These are phyloP conservation scores for Sander vitreus DNA, from an alignment of 2,113 vertebrate species.

Conservation along the genomic window DNA sequence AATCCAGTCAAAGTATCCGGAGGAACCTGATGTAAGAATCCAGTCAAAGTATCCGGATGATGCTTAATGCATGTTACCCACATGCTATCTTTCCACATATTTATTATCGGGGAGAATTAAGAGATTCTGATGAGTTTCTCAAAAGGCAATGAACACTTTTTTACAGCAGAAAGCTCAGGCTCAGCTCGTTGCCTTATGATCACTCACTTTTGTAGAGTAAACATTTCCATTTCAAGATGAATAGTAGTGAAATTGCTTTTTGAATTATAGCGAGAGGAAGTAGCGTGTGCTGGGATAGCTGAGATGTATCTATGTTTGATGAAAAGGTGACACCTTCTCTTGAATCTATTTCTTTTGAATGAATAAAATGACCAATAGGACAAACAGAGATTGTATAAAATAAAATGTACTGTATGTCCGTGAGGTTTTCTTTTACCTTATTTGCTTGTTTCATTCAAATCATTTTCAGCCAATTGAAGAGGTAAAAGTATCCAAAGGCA, in stretches of 20 bases:
- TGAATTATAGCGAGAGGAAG: not conserved
- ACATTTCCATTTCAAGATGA: not conserved
- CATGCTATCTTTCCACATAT: not conserved
- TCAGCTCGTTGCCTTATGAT: not conserved
- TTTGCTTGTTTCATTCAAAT: not conserved
- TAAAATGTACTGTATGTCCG: not conserved
- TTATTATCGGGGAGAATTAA: not conserved
- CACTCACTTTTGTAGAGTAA: not conserved
- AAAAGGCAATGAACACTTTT: not conserved
- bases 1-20: slow-evolving; percentile 14
- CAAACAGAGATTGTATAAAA: not conserved
- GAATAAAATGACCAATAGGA: not conserved
- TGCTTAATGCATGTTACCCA: not conserved
- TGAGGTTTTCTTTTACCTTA: not conserved
- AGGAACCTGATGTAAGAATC: slow-evolving; percentile 43
- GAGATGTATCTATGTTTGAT: not conserved
- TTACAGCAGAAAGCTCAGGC: not conserved
- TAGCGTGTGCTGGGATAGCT: not conserved
- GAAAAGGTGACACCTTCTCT: not conserved
- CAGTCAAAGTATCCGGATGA: slow-evolving; percentile 20
- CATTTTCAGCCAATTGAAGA: not conserved
- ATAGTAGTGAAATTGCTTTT: not conserved
- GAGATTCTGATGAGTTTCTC: slow-evolving; percentile 4
- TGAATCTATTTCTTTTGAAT: too few species aligned
- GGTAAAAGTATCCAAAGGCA: not conserved